Base-by-base conservation (phyloP, 2,888 invertebrate species). In the Dasypogon diadema region DNA sequence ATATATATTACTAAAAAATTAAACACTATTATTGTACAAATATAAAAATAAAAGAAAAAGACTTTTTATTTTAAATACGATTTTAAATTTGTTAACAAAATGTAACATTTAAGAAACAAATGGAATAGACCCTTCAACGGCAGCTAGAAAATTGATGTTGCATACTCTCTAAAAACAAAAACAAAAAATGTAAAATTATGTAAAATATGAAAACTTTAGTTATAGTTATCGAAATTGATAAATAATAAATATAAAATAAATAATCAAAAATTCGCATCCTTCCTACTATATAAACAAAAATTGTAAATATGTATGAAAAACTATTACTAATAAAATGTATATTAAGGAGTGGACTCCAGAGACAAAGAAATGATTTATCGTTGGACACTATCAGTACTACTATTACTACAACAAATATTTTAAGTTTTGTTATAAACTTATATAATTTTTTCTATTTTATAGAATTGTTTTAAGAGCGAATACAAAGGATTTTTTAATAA, bases 131-230 rank as follows among this genome's bases (percentile, higher is more conserved):
- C 77, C 77, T 77, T 77, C 77, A 58, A 75, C 73, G 77, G 77
- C 77, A 77, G 77, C 77, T 77, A 77, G 75, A 63, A 77, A 65
- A 75, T 72, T 76, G 65, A 73, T 77, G 77, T 76, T 76, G 72
- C 74, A 37, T 74, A 77, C 51, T 51, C 14, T n/a, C n/a, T n/a
- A n/a, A n/a, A n/a, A n/a, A n/a, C n/a, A n/a, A n/a, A n/a, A n/a
- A 22, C 22, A 46, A 58, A 18, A 30, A 24, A 12, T 58, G 42
- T 56, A 73, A 56, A 37, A 42, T 34, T 54, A 70, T 51, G 54
- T 54, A 70, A 18, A 70, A 30, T 70, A 70, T 16, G 14, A 54
- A 51, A 34, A 70, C 18, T 14, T 6, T 70, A 70, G 37, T 26
- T 54, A 54, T 54, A 70, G 54, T 30, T 54, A 65, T 30, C 21